Evolutionary conservation across 2,888 invertebrate species (phyloP).

Genomic region (Mamestra brassicae): DNA sequence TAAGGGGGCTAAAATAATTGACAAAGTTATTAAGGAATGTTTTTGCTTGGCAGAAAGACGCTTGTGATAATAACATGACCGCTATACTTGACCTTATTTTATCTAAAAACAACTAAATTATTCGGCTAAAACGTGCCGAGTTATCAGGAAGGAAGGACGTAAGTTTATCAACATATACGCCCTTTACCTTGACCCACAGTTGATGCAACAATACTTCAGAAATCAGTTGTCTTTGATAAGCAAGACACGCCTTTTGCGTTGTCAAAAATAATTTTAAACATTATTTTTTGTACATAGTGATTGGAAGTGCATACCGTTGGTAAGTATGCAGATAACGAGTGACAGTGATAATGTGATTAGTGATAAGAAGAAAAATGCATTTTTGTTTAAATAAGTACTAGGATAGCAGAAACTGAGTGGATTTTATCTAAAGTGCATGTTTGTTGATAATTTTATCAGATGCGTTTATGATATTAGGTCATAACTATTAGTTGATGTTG

Average conservation of each 20-base stretch:
- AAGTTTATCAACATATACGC: slow-evolving; percentile 12
- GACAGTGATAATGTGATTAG: neutral
- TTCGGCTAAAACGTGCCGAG: neutral
- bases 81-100: neutral
- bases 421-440: neutral
- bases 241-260: neutral
- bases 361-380: slow-evolving; percentile 39
- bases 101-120: neutral
- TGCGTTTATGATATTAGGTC: slow-evolving; percentile 1
- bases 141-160: slow-evolving; percentile 13
- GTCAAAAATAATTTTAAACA: neutral
- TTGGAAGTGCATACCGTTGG: neutral
- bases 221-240: slow-evolving; percentile 22
- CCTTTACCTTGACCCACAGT: slow-evolving; percentile 25
- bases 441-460: neutral
- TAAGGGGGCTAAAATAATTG: neutral
- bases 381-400: neutral
- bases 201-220: slow-evolving; percentile 18
- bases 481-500: neutral
- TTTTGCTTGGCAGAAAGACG: neutral
- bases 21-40: neutral
- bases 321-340: slow-evolving; percentile 10
- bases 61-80: neutral
- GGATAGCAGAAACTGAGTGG: neutral
- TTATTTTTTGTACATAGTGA: neutral